Percentiles rank a stretch among this genome's conserved stretches.
These are phyloP conservation scores for Camponotus vicinus DNA, from an alignment of 1,140 invertebrate genomes.

Conservation along the genomic window DNA sequence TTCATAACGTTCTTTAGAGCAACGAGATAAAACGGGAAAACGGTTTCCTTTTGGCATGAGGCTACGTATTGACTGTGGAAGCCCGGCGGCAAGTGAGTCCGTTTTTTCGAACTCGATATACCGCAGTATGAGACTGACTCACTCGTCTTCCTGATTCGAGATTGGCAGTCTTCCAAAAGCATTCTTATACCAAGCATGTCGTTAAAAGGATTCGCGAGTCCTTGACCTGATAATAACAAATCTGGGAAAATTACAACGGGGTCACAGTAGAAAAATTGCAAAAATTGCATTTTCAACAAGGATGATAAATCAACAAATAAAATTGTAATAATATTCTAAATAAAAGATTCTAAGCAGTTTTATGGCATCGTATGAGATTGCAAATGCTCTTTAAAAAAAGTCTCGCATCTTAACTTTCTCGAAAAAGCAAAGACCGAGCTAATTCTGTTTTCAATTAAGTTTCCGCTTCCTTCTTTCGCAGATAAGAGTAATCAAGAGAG, in stretches of 20 bases:
- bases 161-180: conserved; percentile 69
- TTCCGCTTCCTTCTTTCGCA: not conserved
- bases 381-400: conserved; percentile 7
- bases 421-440: not conserved
- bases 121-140: conserved; percentile 39
- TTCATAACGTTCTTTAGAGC: conserved; percentile 59
- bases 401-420: not conserved
- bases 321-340: not conserved
- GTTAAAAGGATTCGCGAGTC: conserved; percentile 71
- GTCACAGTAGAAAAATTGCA: conserved; percentile 12
- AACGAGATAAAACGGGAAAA: conserved; percentile 59
- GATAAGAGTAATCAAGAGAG: conserved; percentile 35
- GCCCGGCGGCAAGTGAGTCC: conserved; percentile 41
- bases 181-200: conserved; percentile 65
- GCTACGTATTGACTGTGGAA: conserved; percentile 30
- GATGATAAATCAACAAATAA: conserved; percentile 15
- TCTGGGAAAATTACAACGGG: conserved; percentile 22
- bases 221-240: conserved; percentile 67
- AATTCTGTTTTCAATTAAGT: conserved; percentile 32
- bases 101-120: conserved; percentile 51
- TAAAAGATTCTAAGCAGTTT: not conserved
- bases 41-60: conserved; percentile 59
- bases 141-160: conserved; percentile 48
- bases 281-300: not conserved
- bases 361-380: not conserved